Evolutionary conservation across 2,888 invertebrate genomes (phyloP), one percentile per base, ranked within the genome.

Genomic region (Phlogophora meticulosa): DNA sequence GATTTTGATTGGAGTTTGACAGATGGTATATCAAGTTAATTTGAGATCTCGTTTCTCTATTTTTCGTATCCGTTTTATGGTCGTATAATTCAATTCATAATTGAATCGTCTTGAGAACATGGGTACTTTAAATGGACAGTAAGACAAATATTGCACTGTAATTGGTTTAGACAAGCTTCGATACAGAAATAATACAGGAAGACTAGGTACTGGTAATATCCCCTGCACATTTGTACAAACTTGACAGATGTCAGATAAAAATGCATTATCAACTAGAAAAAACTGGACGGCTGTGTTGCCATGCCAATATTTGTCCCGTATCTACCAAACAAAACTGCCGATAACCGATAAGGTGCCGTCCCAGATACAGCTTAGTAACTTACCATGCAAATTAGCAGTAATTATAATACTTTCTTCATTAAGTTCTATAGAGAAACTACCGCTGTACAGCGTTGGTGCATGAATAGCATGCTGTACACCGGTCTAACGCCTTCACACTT

Each of bases 351-450:
- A 43, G 24, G n/a, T 22, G 40, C 15, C 42, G 51, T 56, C 43
- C 55, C 17, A 56, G 48, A 63, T 66, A 58, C 46, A 68, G 28
- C 70, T 32, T 40, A 43, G 28, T 34, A 63, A 73, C 62, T 64
- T 63, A 65, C 67, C n/a, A 65, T 64, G 67, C 49, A 64, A 83
- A 83, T 76, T 46, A 70, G 62, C 67, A 68, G 61, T 76, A 90
- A 89, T 90, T 87, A 88, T 53, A 51, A 80, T 53, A 82, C 89
- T 91, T 89, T 90, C 89, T 74, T 49, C 85, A 85, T 86, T 84
- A 85, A 87, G 87, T 80, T 81, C 76, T 65, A 36, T 81, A 82
- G 88, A 85, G 89, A 91, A 91, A 91, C 76, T 85, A 62, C 67
- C 46, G 48, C 66, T 72, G 74, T 69, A 40, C 62, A 72, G 52